phyloP scores from a whole-genome alignment of 2,113 vertebrate genomes.

The Colius striatus region DNA sequence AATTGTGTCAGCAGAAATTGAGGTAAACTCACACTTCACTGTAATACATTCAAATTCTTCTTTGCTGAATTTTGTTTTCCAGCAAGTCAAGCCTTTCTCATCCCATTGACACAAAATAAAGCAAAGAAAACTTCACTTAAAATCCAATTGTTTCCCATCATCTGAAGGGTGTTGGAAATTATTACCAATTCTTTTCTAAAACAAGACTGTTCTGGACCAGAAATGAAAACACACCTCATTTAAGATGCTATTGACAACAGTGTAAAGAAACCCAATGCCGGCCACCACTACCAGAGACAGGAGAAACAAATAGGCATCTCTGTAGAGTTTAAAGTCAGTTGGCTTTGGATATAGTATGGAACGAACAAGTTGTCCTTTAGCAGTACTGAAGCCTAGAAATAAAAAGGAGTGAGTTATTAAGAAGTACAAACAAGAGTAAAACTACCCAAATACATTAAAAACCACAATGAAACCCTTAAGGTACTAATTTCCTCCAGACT shows the following conservation, averaged over 20 bases:
- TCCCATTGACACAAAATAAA: background rate
- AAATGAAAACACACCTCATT: conserved; percentile 79
- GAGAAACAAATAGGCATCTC: conserved; percentile 95
- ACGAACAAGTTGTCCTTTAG: conserved; percentile 96
- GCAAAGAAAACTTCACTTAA: background rate
- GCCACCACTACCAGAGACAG: conserved; percentile 93
- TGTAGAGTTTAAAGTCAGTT: conserved; percentile 97
- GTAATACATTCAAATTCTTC: background rate
- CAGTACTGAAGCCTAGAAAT: conserved; percentile 91
- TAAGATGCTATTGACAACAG: conserved; percentile 87
- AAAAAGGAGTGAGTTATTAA: background rate
- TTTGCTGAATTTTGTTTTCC: background rate
- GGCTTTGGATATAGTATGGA: conserved; percentile 98
- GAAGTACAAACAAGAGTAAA: background rate
- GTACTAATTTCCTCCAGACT: conserved; percentile 19
- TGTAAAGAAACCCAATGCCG: conserved; percentile 93
- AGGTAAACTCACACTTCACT: background rate
- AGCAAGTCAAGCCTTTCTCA: background rate
- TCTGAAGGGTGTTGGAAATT: background rate
- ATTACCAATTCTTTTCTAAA: background rate
- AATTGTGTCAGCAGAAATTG: background rate
- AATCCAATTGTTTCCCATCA: background rate
- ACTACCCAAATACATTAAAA: background rate
- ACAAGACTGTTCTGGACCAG: background rate
- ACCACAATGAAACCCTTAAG: background rate